These are phyloP conservation scores for Speoplatyrhinus poulsoni DNA, from an alignment of 2,113 vertebrate species.

Conservation along the genomic window DNA sequence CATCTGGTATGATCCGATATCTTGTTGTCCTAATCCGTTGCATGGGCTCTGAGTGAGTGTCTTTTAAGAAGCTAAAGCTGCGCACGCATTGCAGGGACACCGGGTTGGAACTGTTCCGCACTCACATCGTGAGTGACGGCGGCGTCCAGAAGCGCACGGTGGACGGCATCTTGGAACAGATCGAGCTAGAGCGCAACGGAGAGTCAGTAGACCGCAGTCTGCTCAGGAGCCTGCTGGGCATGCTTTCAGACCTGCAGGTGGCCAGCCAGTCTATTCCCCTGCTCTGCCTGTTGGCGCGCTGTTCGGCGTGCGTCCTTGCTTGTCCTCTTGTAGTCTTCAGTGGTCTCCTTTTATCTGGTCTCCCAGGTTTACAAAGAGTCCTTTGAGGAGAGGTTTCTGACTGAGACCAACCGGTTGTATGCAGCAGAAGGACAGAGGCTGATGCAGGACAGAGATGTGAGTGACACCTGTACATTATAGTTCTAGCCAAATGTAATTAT, in stretches of 20 bases:
- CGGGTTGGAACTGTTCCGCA: slow-evolving; percentile 94
- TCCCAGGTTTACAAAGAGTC: slow-evolving; percentile 95
- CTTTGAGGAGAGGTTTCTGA: slow-evolving; percentile 94
- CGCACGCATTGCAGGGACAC: slow-evolving; percentile 84
- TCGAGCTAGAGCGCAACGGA: slow-evolving; percentile 93
- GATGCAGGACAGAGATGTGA: slow-evolving; percentile 98
- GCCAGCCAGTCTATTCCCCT: slow-evolving; percentile 17
- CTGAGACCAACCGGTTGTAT: slow-evolving; percentile 94
- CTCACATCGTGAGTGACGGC: slow-evolving; percentile 94
- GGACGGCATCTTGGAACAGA: slow-evolving; percentile 94
- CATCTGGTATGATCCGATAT: slow-evolving; percentile 86
- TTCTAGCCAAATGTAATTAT: too few relatives aligned
- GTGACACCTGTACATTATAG: slow-evolving; percentile 6
- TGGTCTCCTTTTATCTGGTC: neutral
- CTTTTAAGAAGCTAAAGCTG: neutral
- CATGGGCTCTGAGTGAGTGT: neutral
- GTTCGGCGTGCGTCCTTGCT: neutral
- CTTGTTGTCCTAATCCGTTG: neutral
- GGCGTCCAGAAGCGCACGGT: slow-evolving; percentile 97
- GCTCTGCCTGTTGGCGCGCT: too few relatives aligned
- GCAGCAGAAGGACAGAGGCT: slow-evolving; percentile 95
- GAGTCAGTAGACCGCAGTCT: slow-evolving; percentile 96
- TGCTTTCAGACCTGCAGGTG: slow-evolving; percentile 98
- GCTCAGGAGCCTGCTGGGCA: slow-evolving; percentile 93
- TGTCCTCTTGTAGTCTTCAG: neutral